Conservation (phyloP, 2,888 invertebrate genomes). For the Petrolisthes cinctipes region DNA sequence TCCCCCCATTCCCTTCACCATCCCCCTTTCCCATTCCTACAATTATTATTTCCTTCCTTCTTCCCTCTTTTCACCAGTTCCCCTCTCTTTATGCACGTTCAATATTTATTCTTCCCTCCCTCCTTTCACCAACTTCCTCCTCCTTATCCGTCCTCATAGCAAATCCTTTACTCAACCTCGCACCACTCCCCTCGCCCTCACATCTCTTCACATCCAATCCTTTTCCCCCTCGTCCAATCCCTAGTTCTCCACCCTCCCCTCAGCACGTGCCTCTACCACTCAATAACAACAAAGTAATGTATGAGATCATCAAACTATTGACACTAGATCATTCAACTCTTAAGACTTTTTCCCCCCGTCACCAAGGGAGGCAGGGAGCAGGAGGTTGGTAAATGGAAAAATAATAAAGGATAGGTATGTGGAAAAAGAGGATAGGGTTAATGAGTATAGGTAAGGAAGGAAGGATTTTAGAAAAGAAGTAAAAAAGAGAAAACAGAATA, state of each 20-base stretch:
- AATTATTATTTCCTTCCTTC: not conserved
- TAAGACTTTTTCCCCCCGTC: conserved; percentile 4
- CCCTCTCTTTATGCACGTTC: not conserved
- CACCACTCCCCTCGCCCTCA: not conserved
- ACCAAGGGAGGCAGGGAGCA: too few relatives aligned
- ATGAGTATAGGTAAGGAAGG: too few relatives aligned
- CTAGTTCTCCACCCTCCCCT: not conserved
- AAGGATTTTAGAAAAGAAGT: too few relatives aligned
- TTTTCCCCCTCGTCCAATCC: not conserved
- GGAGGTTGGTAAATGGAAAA: too few relatives aligned
- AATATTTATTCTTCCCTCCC: not conserved
- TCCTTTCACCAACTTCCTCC: too few relatives aligned
- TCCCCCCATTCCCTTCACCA: not conserved
- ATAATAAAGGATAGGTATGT: too few relatives aligned
- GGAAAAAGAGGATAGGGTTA: too few relatives aligned
- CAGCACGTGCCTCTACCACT: too few relatives aligned
- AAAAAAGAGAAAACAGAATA: too few relatives aligned
- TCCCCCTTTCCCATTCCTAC: not conserved
- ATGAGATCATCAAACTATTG: not conserved
- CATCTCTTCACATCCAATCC: not conserved
- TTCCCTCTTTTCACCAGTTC: not conserved
- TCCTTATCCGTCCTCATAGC: too few relatives aligned
- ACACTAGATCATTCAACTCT: not conserved
- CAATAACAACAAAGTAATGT: conserved; percentile 4
- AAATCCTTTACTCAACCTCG: too few relatives aligned